Percentiles rank a stretch among this genome's conserved stretches.
phyloP scores from a whole-genome alignment of 1,140 invertebrate genomes.

The Latrodectus geometricus region DNA sequence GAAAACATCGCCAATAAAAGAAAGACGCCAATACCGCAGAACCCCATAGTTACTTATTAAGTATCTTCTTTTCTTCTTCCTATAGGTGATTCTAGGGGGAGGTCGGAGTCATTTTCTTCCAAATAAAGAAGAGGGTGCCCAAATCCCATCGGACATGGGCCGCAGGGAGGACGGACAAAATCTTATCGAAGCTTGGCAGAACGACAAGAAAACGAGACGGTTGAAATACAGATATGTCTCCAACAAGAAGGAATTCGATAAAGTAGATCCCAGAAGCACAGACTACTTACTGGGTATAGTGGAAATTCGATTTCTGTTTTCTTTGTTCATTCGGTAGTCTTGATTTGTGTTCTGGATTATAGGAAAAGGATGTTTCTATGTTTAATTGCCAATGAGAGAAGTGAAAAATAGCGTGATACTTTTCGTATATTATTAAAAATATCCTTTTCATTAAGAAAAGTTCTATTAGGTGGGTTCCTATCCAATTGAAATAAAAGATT shows the following conservation, averaged over 20 bases:
- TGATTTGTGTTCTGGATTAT: too few relatives aligned
- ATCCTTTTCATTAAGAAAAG: too few relatives aligned
- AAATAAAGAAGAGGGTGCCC: conserved; percentile 65
- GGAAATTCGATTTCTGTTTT: too few relatives aligned
- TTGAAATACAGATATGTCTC: conserved; percentile 66
- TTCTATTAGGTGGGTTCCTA: too few relatives aligned
- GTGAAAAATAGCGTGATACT: too few relatives aligned
- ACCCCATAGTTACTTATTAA: conserved; percentile 22
- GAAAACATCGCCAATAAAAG: not conserved
- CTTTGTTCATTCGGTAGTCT: too few relatives aligned
- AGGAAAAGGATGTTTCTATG: too few relatives aligned
- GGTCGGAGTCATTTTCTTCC: conserved; percentile 69
- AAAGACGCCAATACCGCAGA: not conserved
- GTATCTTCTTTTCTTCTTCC: conserved; percentile 4
- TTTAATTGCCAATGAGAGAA: too few relatives aligned
- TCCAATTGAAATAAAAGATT: too few relatives aligned
- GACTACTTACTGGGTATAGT: conserved; percentile 62
- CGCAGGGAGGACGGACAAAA: conserved; percentile 79
- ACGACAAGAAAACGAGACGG: conserved; percentile 62
- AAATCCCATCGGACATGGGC: conserved; percentile 67
- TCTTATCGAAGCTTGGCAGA: conserved; percentile 77
- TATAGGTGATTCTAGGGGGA: conserved; percentile 65
- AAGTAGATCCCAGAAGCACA: conserved; percentile 63
- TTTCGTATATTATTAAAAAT: too few relatives aligned
- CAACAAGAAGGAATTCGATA: conserved; percentile 58